A percentile compares a stretch with the other conserved stretches of the same genome.
Conservation (phyloP, 2,888 invertebrate species). For the Stegana nigrithorax region DNA sequence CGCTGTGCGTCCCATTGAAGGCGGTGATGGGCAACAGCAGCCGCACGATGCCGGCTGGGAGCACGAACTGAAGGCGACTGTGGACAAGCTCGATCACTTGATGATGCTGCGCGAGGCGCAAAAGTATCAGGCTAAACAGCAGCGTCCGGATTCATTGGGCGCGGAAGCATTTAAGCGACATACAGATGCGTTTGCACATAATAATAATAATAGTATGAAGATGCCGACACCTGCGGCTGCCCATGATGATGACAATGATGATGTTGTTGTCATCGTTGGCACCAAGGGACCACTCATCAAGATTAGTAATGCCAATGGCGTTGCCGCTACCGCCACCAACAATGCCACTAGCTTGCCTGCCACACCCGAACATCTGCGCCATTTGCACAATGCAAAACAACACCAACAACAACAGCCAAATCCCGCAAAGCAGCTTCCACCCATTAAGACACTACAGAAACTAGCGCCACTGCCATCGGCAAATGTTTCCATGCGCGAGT, state of each 20-base stretch:
- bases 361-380: slow-evolving; percentile 60
- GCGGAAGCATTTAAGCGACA: slow-evolving; percentile 54
- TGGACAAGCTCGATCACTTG: slow-evolving; percentile 81
- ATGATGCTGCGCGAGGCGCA: slow-evolving; percentile 74
- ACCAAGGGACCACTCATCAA: slow-evolving; percentile 42
- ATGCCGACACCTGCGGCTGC: neutral
- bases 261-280: slow-evolving; percentile 35
- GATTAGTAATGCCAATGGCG: too few species aligned
- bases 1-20: slow-evolving; percentile 80
- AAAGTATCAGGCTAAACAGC: slow-evolving; percentile 33
- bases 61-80: slow-evolving; percentile 79
- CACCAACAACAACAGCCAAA: neutral
- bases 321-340: too few species aligned
- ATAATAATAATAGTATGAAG: neutral
- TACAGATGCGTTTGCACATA: slow-evolving; percentile 14
- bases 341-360: slow-evolving; percentile 59
- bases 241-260: slow-evolving; percentile 32
- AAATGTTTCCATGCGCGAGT: slow-evolving; percentile 68
- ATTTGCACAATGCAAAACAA: neutral
- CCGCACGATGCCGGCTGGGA: slow-evolving; percentile 78
- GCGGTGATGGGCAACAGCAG: slow-evolving; percentile 76
- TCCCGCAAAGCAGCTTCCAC: slow-evolving; percentile 26
- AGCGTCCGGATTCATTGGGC: slow-evolving; percentile 58
- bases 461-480: slow-evolving; percentile 66
- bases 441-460: slow-evolving; percentile 64